phyloP scores from a whole-genome alignment of 2,113 vertebrate genomes.

The Zosterops pallidus region DNA sequence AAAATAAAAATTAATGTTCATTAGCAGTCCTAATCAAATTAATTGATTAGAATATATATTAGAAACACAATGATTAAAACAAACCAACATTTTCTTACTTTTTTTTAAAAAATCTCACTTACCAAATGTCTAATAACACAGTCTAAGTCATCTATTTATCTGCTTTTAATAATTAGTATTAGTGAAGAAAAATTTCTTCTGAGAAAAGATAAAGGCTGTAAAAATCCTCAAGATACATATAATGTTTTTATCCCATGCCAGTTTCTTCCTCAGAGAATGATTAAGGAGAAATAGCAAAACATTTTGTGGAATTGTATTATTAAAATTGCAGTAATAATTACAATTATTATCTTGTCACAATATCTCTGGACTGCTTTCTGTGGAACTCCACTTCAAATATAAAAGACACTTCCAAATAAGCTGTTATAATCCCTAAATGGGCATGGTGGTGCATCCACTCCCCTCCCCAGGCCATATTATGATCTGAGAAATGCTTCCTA shows the following conservation, averaged over 20 bases:
- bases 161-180: neutral
- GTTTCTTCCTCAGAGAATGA: neutral
- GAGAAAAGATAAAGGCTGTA: neutral
- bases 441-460: too few species aligned
- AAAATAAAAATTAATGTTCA: constrained; percentile 22
- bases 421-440: neutral
- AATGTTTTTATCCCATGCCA: neutral
- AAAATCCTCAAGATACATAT: neutral
- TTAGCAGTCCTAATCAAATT: neutral
- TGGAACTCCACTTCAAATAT: neutral
- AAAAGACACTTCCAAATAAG: neutral
- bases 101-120: neutral
- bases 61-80: neutral
- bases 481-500: neutral
- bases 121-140: neutral
- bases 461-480: neutral
- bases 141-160: neutral
- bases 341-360: neutral
- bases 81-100: neutral
- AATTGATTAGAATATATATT: neutral
- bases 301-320: neutral
- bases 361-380: neutral
- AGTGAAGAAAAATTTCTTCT: neutral
- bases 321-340: neutral
- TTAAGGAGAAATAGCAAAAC: neutral